Evolutionary conservation across 2,888 invertebrate genomes (phyloP), one percentile per base, ranked within the genome.

Genomic region (Tiliacea citrago): DNA sequence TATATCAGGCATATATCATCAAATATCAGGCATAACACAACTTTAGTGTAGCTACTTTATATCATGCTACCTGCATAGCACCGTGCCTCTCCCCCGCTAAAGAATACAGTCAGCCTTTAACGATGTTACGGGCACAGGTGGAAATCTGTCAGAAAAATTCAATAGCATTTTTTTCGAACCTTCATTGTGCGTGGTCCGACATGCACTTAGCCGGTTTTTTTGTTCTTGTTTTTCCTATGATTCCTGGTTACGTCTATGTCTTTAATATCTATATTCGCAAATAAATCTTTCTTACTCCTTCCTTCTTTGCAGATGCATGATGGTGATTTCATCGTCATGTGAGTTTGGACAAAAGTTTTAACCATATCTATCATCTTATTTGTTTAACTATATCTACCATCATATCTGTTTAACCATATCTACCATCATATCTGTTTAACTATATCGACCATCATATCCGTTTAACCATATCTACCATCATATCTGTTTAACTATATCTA

Each of bases 1-100:
- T 18, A 39, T 21, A 72, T 80, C 21, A 73, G 35, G 21, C n/a
- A n/a, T n/a, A n/a, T n/a, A n/a, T n/a, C n/a, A 47, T 35, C 42
- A 77, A 77, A 73, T 42, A 35, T 57, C 16, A 29, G 29, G 4
- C n/a, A n/a, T 45, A 24, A 62, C 24, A 35, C 18, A 42, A 29
- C 1, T 57, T 35, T 42, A 12, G 18, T 49, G 13, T 49, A 13
- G 12, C 16, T 47, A 45, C 0, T 12, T 6, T 24, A 21, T 8
- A 45, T 29, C 13, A 66, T 21, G 8, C n/a, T 45, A 29, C 60
- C 24, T 29, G 58, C 21, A 47, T 53, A 75, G 29, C 12, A 51
- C 16, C 9, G 24, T 16, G 49, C 16, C 7, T 51, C 9, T 24
- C 6, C 57, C 21, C n/a, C 6, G 29, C 6, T 47, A 51, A 66